Evolutionary conservation across 2,113 vertebrate species (phyloP).

Genomic region (Oriolus oriolus): DNA sequence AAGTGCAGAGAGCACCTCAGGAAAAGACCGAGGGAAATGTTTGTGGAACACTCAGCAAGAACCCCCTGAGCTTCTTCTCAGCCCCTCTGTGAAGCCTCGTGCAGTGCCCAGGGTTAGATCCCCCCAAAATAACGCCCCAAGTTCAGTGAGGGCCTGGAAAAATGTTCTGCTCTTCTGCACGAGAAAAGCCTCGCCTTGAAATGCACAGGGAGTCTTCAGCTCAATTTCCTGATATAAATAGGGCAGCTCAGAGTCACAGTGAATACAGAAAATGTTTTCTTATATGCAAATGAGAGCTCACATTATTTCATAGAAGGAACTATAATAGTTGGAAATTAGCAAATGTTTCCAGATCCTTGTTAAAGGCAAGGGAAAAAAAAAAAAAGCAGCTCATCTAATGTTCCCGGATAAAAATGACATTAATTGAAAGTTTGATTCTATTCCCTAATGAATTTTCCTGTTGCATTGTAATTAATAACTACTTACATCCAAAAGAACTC

Average conservation of each 20-base stretch:
- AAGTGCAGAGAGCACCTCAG: not conserved
- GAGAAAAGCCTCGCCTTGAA: constrained; percentile 16
- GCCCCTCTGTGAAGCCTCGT: not conserved
- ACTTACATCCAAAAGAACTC: constrained; percentile 13
- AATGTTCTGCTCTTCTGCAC: not conserved
- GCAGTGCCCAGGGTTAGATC: not conserved
- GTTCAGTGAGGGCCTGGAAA: not conserved
- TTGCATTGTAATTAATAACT: constrained; percentile 55
- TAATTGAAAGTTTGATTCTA: constrained; percentile 55
- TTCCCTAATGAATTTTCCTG: constrained; percentile 45
- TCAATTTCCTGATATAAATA: constrained; percentile 38
- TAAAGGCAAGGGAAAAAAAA: not conserved
- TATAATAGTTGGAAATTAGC: constrained; percentile 32
- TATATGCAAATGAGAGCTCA: constrained; percentile 34
- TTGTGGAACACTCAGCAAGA: not conserved
- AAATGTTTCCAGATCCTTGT: constrained; percentile 26
- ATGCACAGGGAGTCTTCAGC: not conserved
- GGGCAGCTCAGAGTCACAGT: constrained; percentile 29
- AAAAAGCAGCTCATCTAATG: not conserved
- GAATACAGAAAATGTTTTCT: constrained; percentile 39
- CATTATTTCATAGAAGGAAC: constrained; percentile 13
- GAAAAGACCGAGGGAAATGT: not conserved
- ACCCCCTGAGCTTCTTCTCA: not conserved
- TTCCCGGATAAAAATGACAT: constrained; percentile 21
- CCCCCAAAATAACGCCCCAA: not conserved